A percentile compares a stretch with the other conserved stretches of the same genome.
These are phyloP conservation scores for Conops quadrifasciatus DNA, from an alignment of 2,888 invertebrate genomes.

Conservation along the genomic window DNA sequence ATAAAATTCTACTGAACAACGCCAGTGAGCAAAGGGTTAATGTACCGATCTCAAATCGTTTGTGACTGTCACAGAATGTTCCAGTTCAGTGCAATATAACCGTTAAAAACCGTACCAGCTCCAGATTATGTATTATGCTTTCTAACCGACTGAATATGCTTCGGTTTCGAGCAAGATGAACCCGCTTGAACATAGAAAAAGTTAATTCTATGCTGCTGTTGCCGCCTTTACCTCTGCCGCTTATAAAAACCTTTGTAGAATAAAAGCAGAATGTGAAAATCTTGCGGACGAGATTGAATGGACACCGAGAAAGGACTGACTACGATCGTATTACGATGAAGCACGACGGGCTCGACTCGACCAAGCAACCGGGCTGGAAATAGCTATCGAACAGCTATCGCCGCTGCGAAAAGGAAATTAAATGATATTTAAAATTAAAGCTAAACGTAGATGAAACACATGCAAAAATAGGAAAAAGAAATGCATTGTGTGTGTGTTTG, in stretches of 20 bases:
- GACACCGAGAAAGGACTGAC: too few relatives aligned
- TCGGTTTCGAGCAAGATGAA: conserved; percentile 6
- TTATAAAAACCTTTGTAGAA: not conserved
- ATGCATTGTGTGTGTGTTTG: too few relatives aligned
- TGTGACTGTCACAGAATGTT: not conserved
- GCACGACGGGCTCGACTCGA: too few relatives aligned
- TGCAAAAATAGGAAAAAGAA: not conserved
- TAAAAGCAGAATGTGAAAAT: not conserved
- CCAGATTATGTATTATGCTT: not conserved
- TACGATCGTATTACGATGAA: too few relatives aligned
- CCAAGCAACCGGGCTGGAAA: not conserved
- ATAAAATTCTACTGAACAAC: not conserved
- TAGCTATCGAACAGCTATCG: not conserved
- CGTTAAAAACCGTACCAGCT: conserved; percentile 8
- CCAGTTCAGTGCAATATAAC: conserved; percentile 6
- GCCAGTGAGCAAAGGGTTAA: not conserved
- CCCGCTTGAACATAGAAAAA: conserved; percentile 10
- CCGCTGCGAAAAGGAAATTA: conserved; percentile 20
- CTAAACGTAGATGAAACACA: conserved; percentile 7
- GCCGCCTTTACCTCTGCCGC: too few relatives aligned
- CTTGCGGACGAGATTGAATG: not conserved
- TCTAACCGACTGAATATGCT: not conserved
- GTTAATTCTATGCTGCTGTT: not conserved
- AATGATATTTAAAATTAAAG: conserved; percentile 24
- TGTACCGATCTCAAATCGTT: not conserved